A percentile compares a stretch with the other conserved stretches of the same genome.
Evolutionary conservation across 2,888 invertebrate species (phyloP).

Genomic region (Cotesia congregata): DNA sequence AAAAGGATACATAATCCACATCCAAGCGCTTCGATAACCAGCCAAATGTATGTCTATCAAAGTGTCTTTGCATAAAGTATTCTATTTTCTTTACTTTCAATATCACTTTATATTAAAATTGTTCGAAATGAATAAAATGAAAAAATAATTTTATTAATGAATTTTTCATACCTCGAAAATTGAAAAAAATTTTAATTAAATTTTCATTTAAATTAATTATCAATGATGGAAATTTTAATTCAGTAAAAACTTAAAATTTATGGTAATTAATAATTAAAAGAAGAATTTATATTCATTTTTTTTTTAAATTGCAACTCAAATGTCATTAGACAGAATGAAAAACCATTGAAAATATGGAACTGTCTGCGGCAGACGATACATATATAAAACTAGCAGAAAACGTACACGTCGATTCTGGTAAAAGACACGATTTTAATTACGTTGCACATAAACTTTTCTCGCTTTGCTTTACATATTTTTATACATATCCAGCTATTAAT

Average conservation of each 20-base stretch:
- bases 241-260: neutral
- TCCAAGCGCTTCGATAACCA: neutral
- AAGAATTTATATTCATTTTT: neutral
- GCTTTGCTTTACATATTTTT: neutral
- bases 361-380: slow-evolving; percentile 28
- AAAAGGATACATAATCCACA: neutral
- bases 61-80: neutral
- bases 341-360: slow-evolving; percentile 20
- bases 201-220: neutral
- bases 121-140: neutral
- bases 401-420: slow-evolving; percentile 33
- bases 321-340: slow-evolving; percentile 15
- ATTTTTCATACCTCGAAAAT: too few relatives aligned
- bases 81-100: neutral
- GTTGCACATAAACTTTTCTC: slow-evolving; percentile 1
- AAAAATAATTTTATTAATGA: too few relatives aligned
- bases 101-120: neutral
- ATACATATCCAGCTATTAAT: neutral
- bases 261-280: neutral
- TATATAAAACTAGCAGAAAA: slow-evolving; percentile 14
- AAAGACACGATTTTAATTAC: slow-evolving; percentile 31
- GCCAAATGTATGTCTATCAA: neutral
- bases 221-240: neutral
- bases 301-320: slow-evolving; percentile 26
- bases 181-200: neutral